phyloP scores from a whole-genome alignment of 2,888 invertebrate species.

The Hecatera dysodea region DNA sequence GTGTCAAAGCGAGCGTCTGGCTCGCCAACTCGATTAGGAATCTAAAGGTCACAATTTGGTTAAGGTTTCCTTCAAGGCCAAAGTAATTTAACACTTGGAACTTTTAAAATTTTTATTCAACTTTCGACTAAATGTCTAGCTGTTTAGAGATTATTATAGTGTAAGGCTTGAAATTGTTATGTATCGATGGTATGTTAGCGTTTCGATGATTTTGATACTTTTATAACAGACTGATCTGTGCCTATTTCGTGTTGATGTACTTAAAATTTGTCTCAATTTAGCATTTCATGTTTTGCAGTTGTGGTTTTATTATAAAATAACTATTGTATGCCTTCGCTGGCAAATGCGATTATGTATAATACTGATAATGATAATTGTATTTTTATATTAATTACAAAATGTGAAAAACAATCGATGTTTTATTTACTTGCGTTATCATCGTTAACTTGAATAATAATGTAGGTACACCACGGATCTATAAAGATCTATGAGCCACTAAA shows the following conservation, averaged over 20 bases:
- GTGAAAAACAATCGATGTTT: slow-evolving; percentile 73
- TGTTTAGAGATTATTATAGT: slow-evolving; percentile 64
- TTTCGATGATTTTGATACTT: slow-evolving; percentile 65
- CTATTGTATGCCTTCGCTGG: slow-evolving; percentile 82
- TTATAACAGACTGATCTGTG: slow-evolving; percentile 80
- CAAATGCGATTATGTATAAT: slow-evolving; percentile 85
- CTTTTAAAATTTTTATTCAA: slow-evolving; percentile 54
- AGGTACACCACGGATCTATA: background rate
- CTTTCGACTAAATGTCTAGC: slow-evolving; percentile 55
- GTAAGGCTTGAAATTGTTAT: slow-evolving; percentile 67
- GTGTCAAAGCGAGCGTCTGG: slow-evolving; percentile 63
- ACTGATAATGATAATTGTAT: slow-evolving; percentile 87
- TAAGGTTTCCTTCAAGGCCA: slow-evolving; percentile 66
- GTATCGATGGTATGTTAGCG: slow-evolving; percentile 64
- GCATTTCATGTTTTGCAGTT: slow-evolving; percentile 81
- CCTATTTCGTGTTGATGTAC: slow-evolving; percentile 82
- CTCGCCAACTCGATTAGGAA: slow-evolving; percentile 63
- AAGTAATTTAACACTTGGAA: slow-evolving; percentile 58
- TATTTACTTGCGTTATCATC: slow-evolving; percentile 59
- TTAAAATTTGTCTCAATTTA: slow-evolving; percentile 78
- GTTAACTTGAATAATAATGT: background rate
- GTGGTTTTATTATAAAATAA: slow-evolving; percentile 76
- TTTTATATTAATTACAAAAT: slow-evolving; percentile 89
- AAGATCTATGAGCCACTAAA: background rate
- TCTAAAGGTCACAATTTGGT: slow-evolving; percentile 65